Evolutionary conservation across 1,140 invertebrate species (phyloP).

Genomic region (Cheumatopsyche charites): DNA sequence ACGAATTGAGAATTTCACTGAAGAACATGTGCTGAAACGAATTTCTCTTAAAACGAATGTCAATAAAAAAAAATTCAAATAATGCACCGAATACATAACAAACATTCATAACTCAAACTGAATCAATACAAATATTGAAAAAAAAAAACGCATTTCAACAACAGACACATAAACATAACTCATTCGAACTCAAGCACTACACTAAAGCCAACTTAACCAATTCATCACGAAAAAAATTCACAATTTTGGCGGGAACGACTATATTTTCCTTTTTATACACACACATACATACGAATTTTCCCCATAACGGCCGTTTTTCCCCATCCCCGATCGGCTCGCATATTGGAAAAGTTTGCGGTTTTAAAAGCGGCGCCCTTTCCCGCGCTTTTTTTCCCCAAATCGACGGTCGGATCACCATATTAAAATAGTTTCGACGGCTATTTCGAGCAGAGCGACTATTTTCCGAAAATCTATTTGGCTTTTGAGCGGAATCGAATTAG

Average conservation of each 20-base stretch:
- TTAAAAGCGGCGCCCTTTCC: constrained; percentile 18
- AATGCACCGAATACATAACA: no score
- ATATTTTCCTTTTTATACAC: not conserved
- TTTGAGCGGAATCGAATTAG: no score
- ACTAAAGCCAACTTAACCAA: constrained; percentile 1
- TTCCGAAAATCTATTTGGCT: no score
- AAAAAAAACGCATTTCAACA: no score
- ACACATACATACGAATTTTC: not conserved
- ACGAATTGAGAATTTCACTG: no score
- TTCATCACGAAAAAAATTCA: constrained; percentile 25
- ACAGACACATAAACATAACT: no score
- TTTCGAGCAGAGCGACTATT: no score
- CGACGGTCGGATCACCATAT: not conserved
- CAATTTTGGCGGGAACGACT: constrained; percentile 12
- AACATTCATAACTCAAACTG: no score
- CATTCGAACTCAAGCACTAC: not conserved
- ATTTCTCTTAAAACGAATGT: no score
- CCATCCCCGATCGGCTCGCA: constrained; percentile 9
- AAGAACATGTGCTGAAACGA: no score
- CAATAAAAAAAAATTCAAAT: no score
- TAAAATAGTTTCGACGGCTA: constrained; percentile 22
- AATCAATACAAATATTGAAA: no score
- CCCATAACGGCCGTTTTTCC: constrained; percentile 17
- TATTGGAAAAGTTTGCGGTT: constrained; percentile 41
- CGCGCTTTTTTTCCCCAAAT: not conserved